A percentile compares a stretch with the other conserved stretches of the same genome.
Evolutionary conservation across 1,140 invertebrate genomes (phyloP).

Genomic region (Cotesia typhae): DNA sequence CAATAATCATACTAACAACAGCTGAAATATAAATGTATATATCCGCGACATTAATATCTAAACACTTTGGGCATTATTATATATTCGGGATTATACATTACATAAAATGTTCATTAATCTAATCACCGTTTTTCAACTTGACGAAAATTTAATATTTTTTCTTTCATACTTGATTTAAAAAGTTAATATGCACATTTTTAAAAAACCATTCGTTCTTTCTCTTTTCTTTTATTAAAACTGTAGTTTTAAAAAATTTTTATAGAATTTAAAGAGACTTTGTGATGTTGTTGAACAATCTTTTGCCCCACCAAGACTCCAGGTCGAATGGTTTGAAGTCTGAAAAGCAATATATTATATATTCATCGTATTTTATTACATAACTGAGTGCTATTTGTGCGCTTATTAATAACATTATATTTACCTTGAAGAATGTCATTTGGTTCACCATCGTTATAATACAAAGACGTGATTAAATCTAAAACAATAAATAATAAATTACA

Average conservation of each 20-base stretch:
- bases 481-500: slow-evolving; percentile 31
- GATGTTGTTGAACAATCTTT: slow-evolving; percentile 81
- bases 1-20: slow-evolving; percentile 11
- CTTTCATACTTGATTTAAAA: background rate
- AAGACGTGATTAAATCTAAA: slow-evolving; percentile 59
- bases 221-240: slow-evolving; percentile 22
- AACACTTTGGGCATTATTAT: slow-evolving; percentile 17
- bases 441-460: slow-evolving; percentile 78
- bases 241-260: background rate
- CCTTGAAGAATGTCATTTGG: slow-evolving; percentile 72
- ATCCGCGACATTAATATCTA: background rate
- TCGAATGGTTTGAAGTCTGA: slow-evolving; percentile 86
- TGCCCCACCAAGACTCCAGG: slow-evolving; percentile 88
- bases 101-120: slow-evolving; percentile 9
- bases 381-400: background rate
- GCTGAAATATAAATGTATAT: background rate
- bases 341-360: slow-evolving; percentile 43
- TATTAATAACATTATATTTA: slow-evolving; percentile 44
- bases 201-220: slow-evolving; percentile 2
- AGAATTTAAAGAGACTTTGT: slow-evolving; percentile 74
- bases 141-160: background rate
- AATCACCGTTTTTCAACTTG: background rate
- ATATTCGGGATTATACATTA: background rate
- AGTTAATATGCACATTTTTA: background rate
- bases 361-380: slow-evolving; percentile 4